Conservation (phyloP, 2,888 invertebrate genomes). For the Chrysolina oricalcia region DNA sequence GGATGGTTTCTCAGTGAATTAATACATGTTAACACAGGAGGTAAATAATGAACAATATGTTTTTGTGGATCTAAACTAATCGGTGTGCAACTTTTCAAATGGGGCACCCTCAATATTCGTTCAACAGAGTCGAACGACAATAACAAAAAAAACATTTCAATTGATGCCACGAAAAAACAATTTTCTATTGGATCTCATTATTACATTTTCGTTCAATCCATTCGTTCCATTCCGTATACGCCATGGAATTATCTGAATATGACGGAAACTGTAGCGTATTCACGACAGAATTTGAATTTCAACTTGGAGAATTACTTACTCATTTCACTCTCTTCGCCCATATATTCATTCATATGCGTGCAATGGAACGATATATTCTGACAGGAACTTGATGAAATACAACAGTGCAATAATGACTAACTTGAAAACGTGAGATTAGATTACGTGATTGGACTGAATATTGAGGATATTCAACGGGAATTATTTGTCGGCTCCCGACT, state of each 20-base stretch:
- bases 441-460: constrained; percentile 27
- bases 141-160: background rate
- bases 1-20: too few species aligned
- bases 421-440: constrained; percentile 17
- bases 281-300: constrained; percentile 38
- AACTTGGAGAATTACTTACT: constrained; percentile 38
- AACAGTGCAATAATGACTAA: constrained; percentile 22
- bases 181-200: background rate
- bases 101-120: too few species aligned
- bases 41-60: too few species aligned
- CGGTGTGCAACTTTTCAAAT: too few species aligned
- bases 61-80: too few species aligned
- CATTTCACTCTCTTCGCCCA: constrained; percentile 49
- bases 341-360: constrained; percentile 44
- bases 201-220: constrained; percentile 49
- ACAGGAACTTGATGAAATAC: constrained; percentile 35
- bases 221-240: constrained; percentile 43
- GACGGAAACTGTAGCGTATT: constrained; percentile 48
- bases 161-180: too few species aligned
- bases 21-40: too few species aligned
- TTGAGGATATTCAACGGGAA: background rate
- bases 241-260: constrained; percentile 52
- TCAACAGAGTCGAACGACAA: background rate
- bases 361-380: constrained; percentile 44
- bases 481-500: background rate